These are phyloP conservation scores for Aphidoletes aphidimyza DNA, from an alignment of 2,888 invertebrate genomes.

Conservation along the genomic window DNA sequence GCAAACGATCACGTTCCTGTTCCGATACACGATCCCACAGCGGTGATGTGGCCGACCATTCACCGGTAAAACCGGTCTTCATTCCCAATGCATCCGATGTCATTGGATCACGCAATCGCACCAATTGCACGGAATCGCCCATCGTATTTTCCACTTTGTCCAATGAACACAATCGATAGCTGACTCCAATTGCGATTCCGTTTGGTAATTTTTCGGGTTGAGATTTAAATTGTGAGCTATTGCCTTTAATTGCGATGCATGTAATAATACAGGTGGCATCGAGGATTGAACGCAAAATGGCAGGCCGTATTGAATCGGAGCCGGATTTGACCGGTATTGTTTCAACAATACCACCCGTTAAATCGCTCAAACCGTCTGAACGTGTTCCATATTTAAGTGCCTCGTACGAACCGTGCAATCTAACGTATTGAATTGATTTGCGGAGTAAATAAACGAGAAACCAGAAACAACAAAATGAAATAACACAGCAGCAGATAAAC, in stretches of 20 bases:
- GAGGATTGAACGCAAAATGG: constrained; percentile 75
- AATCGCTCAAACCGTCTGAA: constrained; percentile 86
- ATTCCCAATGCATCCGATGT: constrained; percentile 69
- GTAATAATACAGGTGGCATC: constrained; percentile 88
- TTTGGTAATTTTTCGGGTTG: constrained; percentile 72
- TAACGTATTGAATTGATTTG: constrained; percentile 62
- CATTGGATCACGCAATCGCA: constrained; percentile 77
- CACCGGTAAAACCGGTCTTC: constrained; percentile 75
- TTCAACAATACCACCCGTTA: constrained; percentile 90
- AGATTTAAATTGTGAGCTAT: constrained; percentile 68
- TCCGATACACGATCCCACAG: constrained; percentile 83
- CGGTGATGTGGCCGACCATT: constrained; percentile 75
- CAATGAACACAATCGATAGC: constrained; percentile 80
- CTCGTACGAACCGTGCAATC: constrained; percentile 92
- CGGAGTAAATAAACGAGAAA: background rate
- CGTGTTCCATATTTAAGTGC: constrained; percentile 92
- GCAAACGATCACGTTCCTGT: constrained; percentile 77
- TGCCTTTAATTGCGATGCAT: constrained; percentile 71
- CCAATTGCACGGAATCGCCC: constrained; percentile 77
- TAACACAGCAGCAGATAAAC: background rate
- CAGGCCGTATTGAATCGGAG: constrained; percentile 72
- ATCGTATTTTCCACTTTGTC: constrained; percentile 80
- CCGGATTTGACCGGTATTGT: constrained; percentile 79
- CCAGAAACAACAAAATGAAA: background rate
- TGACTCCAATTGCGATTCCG: constrained; percentile 80